Evolutionary conservation across 1,140 invertebrate genomes (phyloP), one percentile per base, ranked within the genome.

Genomic region (Epicauta chinensis): DNA sequence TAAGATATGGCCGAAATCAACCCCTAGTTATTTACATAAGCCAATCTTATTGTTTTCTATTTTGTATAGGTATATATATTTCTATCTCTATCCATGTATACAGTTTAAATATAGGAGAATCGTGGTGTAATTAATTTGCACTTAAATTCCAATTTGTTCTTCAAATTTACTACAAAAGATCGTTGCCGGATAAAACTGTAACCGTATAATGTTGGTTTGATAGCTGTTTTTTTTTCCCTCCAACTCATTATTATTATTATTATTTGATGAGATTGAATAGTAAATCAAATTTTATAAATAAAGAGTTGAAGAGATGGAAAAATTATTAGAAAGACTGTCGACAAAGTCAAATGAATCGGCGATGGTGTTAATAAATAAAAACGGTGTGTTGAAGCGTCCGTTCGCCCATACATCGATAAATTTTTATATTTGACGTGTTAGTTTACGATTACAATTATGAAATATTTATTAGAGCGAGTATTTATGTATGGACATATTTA

Each of bases 401-500:
- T 53, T 53, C 56, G 53, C 55, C 53, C 58, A 59, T 53, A 56
- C 50, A 50, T 59, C 55, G 53, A 62, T 62, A 62, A 60, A 60
- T 60, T 58, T 52, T 51, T 54, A 16, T 41, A 50, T 54, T 59
- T 58, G 59, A 59, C 59, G 55, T 52, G 48, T 58, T 63, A 55
- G 58, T 61, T 63, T 63, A 64, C 62, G 62, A 64, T 64, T 59
- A 61, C 57, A 53, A 61, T 64, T 58, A 59, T 56, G 62, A 60
- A 56, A 61, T 61, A 64, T 64, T 64, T 64, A 64, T 64, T 61
- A 55, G 56, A 58, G 44, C 43, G 52, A 55, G 55, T 63, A 61
- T 59, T 58, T 59, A 61, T 57, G 57, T 55, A 39, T 53, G 52
- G 63, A 65, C 63, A 63, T 65, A 63, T 65, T 65, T 65, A 65